Evolutionary conservation across 2,797 vertebrate species (phyloP), one percentile per base, ranked within the genome.

Genomic region (Triplophysa bombifrons): DNA sequence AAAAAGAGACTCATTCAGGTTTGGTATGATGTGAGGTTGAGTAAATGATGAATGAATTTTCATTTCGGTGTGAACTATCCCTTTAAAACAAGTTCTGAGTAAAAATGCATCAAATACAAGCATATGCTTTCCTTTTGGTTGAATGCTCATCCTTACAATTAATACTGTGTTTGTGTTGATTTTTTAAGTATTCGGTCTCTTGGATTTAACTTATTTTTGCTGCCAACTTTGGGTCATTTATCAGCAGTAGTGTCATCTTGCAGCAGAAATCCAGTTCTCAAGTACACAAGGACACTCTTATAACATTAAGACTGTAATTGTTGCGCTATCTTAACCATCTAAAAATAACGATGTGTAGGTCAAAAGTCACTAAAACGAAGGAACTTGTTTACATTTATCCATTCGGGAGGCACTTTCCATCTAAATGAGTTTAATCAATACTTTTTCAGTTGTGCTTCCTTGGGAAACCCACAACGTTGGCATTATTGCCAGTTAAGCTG

Each of bases 301-400:
- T 38, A 67, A 9, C 48, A 53, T 55, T 55, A 10, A 55, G n/a
- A 13, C 20, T 4, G 20, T 27, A 44, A 50, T 77, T 60, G 41
- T 63, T 69, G n/a, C 51, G 14, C 30, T 53, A 53, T 78, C 41
- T 55, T 9, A 64, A 44, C 53, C 25, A 71, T 25, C 16, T 71
- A 71, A 63, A 56, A 78, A 63, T 27, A 6, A 63, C 71, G 27
- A 38, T 63, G 27, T 19, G 46, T 46, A 51, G n/a, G 27, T 30
- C 6, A 41, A 61, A 9, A 51, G 25, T 12, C 9, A 53, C 10
- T 1, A 34, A 12, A 41, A 56, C 10, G 16, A 20, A 55, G 41
- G 14, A n/a, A 66, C 12, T 11, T 11, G 13, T 46, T 46, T 46
- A 46, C 11, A 46, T 17, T 51, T 51, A 51, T 51, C 4, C 14